Base-by-base conservation (phyloP, 2,888 invertebrate genomes). In the Brachyptera risi region DNA sequence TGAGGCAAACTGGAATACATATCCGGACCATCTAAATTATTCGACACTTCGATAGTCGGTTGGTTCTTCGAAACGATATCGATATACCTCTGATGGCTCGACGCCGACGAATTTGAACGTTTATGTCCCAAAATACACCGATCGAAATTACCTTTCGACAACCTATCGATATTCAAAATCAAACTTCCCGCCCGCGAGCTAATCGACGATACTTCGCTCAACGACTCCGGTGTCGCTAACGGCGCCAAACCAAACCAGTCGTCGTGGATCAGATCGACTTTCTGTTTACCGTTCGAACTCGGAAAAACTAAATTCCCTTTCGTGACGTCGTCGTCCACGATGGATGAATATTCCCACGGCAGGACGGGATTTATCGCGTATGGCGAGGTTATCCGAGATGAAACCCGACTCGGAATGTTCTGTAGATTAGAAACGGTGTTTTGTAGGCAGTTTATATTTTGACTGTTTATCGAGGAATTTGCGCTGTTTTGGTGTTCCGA, bases 181-280 rank as follows among this genome's bases (percentile, higher is more conserved):
- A 63, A 42, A 58, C 83, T 76, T 66, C 85, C 84, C 21, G 84
- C 81, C 64, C 86, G 79, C 23, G 89, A 88, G 68, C 85, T 84
- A 59, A 88, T 82, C 71, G 88, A 88, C 1, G 89, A 89, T n/a
- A 88, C 82, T 72, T 90, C 90, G 0, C 89, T 90, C 13, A 92
- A 74, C 1, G 88, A 89, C 73, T 92, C 91, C 0, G 91, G 90
- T 57, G 90, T 89, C 9, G 92, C 92, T 21, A 92, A 72, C 0
- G 92, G 91, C 0, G 91, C 92, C 63, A 84, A 74, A 0, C 86
- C 84, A 65, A 83, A 78, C 84, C 85, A 85, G 68, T 84, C 84
- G 67, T 85, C 84, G 67, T 82, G 81, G 44, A 82, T 76, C 24
- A 83, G 70, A 67, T 83, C 82, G 1, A 80, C 72, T 65, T 75